These are phyloP conservation scores for Equus przewalskii DNA, from an alignment of 2,113 vertebrate genomes.

Conservation along the genomic window DNA sequence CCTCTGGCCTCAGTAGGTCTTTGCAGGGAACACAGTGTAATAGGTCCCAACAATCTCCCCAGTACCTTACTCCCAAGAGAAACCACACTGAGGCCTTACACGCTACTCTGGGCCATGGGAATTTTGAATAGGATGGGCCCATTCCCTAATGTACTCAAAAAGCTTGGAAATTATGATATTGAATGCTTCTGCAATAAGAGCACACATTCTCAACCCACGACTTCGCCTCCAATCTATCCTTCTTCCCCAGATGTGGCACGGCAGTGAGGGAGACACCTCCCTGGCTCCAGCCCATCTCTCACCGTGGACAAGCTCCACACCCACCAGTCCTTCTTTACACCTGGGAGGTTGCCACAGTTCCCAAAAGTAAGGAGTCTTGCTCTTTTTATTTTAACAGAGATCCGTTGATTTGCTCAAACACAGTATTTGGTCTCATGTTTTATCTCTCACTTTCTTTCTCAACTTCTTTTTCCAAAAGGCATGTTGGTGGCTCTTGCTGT, in stretches of 20 bases:
- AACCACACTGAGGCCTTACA: not conserved
- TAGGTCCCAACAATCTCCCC: not conserved
- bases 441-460: not conserved
- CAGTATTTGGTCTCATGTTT: not conserved
- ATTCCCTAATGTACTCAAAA: too few species aligned
- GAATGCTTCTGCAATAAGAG: too few species aligned
- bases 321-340: rapidly evolving
- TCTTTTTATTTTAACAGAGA: not conserved
- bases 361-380: too few species aligned
- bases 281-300: rapidly evolving
- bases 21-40: rapidly evolving
- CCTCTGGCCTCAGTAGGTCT: rapidly evolving
- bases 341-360: rapidly evolving
- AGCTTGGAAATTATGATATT: not conserved
- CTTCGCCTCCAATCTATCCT: not conserved
- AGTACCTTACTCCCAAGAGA: rapidly evolving
- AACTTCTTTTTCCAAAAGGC: not conserved
- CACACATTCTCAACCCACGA: not conserved
- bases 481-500: rapidly evolving
- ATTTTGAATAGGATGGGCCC: not conserved
- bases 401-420: too few species aligned
- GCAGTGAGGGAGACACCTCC: too few species aligned
- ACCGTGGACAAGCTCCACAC: rapidly evolving
- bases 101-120: rapidly evolving
- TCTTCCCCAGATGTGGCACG: not conserved